Percentiles rank a stretch among this genome's conserved stretches.
phyloP scores from a whole-genome alignment of 2,113 vertebrate species.

The Jaculus jaculus region DNA sequence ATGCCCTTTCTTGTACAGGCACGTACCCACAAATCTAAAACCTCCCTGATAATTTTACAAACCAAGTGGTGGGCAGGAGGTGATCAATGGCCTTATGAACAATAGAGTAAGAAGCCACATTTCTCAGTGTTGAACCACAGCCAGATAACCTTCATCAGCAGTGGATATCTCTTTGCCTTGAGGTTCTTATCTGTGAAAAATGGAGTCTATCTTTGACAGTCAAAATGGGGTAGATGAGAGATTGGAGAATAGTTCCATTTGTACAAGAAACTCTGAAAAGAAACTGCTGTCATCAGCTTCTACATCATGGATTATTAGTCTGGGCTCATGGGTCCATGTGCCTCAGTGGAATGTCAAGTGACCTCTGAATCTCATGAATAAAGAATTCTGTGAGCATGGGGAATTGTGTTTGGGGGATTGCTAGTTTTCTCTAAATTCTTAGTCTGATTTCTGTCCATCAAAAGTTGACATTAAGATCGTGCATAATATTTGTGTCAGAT shows the following conservation, averaged over 20 bases:
- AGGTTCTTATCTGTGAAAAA: background rate
- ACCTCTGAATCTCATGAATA: background rate
- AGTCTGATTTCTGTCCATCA: constrained; percentile 10
- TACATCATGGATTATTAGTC: constrained; percentile 28
- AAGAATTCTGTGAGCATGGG: background rate
- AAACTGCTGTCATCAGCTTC: constrained; percentile 44
- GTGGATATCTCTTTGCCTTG: background rate
- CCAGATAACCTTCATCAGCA: background rate
- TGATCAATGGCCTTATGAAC: background rate
- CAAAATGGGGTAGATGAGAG: background rate
- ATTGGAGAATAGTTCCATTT: constrained; percentile 19
- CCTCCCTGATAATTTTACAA: background rate
- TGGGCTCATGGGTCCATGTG: background rate
- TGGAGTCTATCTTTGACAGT: background rate
- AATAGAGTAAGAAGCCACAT: background rate
- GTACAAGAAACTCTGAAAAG: constrained; percentile 7
- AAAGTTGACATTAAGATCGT: background rate
- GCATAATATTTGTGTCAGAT: constrained; percentile 14
- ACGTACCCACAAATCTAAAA: background rate
- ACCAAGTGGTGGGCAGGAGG: background rate
- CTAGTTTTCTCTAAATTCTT: constrained; percentile 35
- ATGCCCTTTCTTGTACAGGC: background rate
- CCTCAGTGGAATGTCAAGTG: background rate
- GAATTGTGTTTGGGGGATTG: background rate
- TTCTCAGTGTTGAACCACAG: constrained; percentile 16